A percentile compares a stretch with the other conserved stretches of the same genome.
phyloP scores from a whole-genome alignment of 1,140 invertebrate genomes.

The Zeugodacus cucurbitae region DNA sequence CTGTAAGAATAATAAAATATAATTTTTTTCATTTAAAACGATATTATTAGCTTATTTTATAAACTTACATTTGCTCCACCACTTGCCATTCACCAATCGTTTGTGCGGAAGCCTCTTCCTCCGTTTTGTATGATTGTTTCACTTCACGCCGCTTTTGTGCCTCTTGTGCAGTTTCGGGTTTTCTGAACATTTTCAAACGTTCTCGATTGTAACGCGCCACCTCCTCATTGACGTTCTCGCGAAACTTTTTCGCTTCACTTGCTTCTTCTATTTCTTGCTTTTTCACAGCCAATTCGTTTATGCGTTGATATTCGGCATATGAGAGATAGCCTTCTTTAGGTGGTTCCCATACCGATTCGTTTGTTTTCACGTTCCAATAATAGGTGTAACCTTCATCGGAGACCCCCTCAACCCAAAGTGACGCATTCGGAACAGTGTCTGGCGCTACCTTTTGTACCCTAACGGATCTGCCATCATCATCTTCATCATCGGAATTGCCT shows the following conservation, averaged over 20 bases:
- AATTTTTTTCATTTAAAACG: not conserved
- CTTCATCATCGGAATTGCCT: slow-evolving; percentile 63
- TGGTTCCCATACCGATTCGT: slow-evolving; percentile 74
- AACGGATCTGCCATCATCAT: slow-evolving; percentile 61
- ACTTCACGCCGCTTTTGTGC: slow-evolving; percentile 67
- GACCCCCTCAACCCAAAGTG: slow-evolving; percentile 76
- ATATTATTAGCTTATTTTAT: not conserved
- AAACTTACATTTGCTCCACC: slow-evolving; percentile 69
- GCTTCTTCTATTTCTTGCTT: slow-evolving; percentile 67
- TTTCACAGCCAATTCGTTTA: slow-evolving; percentile 68
- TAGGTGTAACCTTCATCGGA: slow-evolving; percentile 76
- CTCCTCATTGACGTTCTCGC: slow-evolving; percentile 61
- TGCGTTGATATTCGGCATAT: slow-evolving; percentile 72
- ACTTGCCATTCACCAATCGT: slow-evolving; percentile 76
- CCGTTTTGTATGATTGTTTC: slow-evolving; percentile 63
- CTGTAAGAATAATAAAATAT: slow-evolving; percentile 45
- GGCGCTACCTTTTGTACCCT: slow-evolving; percentile 58
- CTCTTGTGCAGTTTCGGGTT: slow-evolving; percentile 51
- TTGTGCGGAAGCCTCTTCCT: slow-evolving; percentile 68
- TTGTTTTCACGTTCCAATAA: slow-evolving; percentile 82
- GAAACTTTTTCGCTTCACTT: slow-evolving; percentile 55
- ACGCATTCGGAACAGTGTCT: slow-evolving; percentile 62
- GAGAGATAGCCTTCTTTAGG: slow-evolving; percentile 75
- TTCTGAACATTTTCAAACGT: slow-evolving; percentile 52
- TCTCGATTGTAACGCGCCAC: slow-evolving; percentile 67